These are phyloP conservation scores for Tetramorium alpestre DNA, from an alignment of 1,140 invertebrate species.

Conservation along the genomic window DNA sequence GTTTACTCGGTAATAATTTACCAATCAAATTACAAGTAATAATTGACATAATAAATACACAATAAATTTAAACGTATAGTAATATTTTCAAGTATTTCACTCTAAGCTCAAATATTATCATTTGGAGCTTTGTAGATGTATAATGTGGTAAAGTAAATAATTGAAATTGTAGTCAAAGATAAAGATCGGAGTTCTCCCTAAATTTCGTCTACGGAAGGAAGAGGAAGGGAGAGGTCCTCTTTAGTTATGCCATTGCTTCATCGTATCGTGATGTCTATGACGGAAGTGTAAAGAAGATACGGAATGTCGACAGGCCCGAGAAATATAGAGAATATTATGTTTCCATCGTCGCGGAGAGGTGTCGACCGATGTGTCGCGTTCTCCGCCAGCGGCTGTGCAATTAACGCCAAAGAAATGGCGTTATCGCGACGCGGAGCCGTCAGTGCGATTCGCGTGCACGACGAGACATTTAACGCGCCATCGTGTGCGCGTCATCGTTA, in stretches of 20 bases:
- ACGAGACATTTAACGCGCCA: constrained; percentile 37
- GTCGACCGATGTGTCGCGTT: constrained; percentile 22
- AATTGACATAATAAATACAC: not conserved
- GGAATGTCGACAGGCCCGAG: not conserved
- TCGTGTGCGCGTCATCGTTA: constrained; percentile 6
- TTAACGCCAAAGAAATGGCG: constrained; percentile 38
- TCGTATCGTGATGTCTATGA: not conserved
- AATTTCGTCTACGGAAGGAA: not conserved
- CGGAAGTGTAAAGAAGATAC: constrained; percentile 29
- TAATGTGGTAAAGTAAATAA: not conserved
- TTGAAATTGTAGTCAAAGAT: not conserved
- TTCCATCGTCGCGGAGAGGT: not conserved
- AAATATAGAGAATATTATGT: constrained; percentile 54
- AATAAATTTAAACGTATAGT: not conserved
- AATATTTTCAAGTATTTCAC: not conserved
- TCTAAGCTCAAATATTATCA: not conserved
- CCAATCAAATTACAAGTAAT: not conserved
- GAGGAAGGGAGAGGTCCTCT: too few species aligned
- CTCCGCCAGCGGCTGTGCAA: constrained; percentile 39
- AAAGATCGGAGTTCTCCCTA: not conserved
- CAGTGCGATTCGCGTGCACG: constrained; percentile 38
- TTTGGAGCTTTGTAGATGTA: not conserved
- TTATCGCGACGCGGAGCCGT: constrained; percentile 28
- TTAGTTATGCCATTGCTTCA: not conserved
- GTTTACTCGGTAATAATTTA: not conserved